Percentiles rank a stretch among this genome's conserved stretches.
Conservation (phyloP, 2,888 invertebrate species). For the Habroteleia sp. region DNA sequence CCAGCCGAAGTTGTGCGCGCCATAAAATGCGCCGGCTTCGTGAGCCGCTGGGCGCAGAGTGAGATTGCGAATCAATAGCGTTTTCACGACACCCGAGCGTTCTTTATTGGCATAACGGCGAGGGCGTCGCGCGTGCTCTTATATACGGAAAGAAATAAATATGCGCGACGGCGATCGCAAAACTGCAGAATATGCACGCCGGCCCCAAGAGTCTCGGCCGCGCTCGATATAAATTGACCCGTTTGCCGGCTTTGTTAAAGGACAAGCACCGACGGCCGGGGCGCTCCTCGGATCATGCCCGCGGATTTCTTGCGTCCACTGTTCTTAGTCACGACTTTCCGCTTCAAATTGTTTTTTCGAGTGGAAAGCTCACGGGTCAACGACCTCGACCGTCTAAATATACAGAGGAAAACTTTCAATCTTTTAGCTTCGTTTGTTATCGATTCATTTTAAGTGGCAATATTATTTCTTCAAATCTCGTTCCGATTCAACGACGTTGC, state of each 20-base stretch:
- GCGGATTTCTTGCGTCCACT: neutral
- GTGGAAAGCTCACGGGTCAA: too few species aligned
- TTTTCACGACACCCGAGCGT: slow-evolving; percentile 64
- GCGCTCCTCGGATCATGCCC: neutral
- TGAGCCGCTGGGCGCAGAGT: slow-evolving; percentile 18
- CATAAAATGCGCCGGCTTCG: neutral
- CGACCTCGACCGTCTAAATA: too few species aligned
- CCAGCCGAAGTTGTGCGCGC: slow-evolving; percentile 28
- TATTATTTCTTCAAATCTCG: too few species aligned
- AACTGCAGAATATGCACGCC: slow-evolving; percentile 38
- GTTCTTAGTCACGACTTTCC: too few species aligned
- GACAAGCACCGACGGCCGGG: slow-evolving; percentile 5
- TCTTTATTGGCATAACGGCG: slow-evolving; percentile 18
- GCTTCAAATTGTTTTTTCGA: too few species aligned
- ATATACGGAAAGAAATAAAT: slow-evolving; percentile 28
- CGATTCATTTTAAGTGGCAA: too few species aligned
- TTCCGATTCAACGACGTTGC: too few species aligned
- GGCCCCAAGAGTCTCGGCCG: neutral
- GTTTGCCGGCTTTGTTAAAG: slow-evolving; percentile 20
- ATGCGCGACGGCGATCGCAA: slow-evolving; percentile 12
- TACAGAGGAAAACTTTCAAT: too few species aligned
- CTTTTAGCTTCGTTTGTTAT: too few species aligned
- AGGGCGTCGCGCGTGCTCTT: slow-evolving; percentile 14
- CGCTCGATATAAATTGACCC: slow-evolving; percentile 19
- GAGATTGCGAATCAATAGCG: slow-evolving; percentile 59